phyloP scores from a whole-genome alignment of 2,888 invertebrate genomes.

The Macrophya annulata region DNA sequence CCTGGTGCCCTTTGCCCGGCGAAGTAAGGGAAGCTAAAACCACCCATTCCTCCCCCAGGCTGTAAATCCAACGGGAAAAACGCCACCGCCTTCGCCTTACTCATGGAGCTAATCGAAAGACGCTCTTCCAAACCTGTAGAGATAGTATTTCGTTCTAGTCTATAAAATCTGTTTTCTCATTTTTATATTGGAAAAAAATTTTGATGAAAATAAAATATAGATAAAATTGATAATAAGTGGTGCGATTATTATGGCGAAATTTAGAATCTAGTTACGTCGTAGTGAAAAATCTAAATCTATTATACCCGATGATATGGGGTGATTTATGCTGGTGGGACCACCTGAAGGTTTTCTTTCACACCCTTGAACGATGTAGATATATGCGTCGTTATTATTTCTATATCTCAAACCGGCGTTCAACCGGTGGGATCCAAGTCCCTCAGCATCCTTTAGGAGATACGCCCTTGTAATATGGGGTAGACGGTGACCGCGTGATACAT shows the following conservation, averaged over 20 bases:
- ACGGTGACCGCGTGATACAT: conserved; percentile 53
- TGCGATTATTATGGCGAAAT: not conserved
- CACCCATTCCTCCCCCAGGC: conserved; percentile 27
- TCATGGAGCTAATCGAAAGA: conserved; percentile 51
- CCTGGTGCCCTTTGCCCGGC: conserved; percentile 38
- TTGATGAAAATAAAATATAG: not conserved
- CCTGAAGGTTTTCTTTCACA: conserved; percentile 55
- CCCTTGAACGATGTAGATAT: conserved; percentile 57
- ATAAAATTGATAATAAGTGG: not conserved
- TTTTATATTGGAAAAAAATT: not conserved
- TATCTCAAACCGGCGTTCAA: conserved; percentile 62
- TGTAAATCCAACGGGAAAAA: conserved; percentile 48
- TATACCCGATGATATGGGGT: conserved; percentile 59
- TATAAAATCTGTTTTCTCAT: not conserved
- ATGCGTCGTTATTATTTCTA: conserved; percentile 70
- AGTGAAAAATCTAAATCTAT: conserved; percentile 60
- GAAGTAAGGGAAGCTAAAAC: conserved; percentile 39
- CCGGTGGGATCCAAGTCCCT: conserved; percentile 16
- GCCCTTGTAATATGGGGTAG: not conserved
- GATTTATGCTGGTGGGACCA: conserved; percentile 60
- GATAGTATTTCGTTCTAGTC: conserved; percentile 46
- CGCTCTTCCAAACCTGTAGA: not conserved
- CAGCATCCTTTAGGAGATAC: not conserved
- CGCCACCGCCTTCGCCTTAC: not conserved
- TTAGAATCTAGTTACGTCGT: conserved; percentile 1